Conservation (phyloP, 2,888 invertebrate species). For the Amphipyra berbera region DNA sequence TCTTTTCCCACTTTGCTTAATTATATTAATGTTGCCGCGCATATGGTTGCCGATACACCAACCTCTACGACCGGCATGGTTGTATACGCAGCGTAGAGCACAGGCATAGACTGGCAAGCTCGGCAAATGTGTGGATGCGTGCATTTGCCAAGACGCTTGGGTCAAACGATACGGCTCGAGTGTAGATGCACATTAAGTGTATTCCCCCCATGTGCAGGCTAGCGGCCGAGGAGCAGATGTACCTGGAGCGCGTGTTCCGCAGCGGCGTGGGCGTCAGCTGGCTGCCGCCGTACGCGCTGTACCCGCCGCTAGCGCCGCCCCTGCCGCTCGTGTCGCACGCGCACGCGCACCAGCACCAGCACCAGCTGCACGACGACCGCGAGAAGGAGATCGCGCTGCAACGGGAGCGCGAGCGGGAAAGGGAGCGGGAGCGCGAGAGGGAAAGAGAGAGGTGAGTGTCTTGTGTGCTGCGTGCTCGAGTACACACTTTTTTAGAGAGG, state of each 20-base stretch:
- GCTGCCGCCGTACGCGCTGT: constrained; percentile 88
- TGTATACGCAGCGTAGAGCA: no score
- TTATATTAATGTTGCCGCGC: no score
- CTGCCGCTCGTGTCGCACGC: constrained; percentile 78
- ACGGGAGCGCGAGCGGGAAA: constrained; percentile 77
- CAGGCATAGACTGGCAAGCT: no score
- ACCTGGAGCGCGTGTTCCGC: constrained; percentile 94
- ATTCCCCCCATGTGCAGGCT: no score
- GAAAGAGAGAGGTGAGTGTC: constrained; percentile 30
- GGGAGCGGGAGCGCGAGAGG: constrained; percentile 17
- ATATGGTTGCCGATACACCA: no score
- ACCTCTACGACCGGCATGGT: no score
- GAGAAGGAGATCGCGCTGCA: constrained; percentile 89
- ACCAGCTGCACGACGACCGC: constrained; percentile 83
- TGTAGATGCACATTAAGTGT: no score
- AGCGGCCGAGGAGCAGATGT: constrained; percentile 94
- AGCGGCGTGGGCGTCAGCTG: constrained; percentile 88
- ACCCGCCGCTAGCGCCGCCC: constrained; percentile 85
- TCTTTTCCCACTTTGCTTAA: no score
- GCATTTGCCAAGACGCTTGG: no score
- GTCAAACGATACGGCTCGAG: no score
- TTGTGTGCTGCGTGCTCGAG: background rate
- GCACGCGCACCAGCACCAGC: constrained; percentile 71
- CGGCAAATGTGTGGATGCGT: no score
- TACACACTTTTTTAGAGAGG: background rate